phyloP scores from a whole-genome alignment of 1,140 invertebrate species.

The Akabosia matsudoensis region DNA sequence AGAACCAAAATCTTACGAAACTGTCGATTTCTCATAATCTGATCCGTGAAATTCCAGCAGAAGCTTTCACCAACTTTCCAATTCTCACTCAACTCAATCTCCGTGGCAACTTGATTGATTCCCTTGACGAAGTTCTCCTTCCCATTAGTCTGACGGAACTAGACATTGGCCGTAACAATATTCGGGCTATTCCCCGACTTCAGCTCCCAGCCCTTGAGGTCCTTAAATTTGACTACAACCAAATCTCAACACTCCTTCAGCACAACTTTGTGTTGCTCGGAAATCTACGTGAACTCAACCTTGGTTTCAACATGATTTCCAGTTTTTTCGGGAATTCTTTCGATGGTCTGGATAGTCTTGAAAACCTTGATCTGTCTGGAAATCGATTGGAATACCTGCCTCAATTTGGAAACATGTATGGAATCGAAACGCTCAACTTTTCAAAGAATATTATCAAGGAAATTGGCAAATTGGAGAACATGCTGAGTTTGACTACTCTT shows the following conservation, averaged over 20 bases:
- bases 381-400: conserved; percentile 47
- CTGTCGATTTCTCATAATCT: conserved; percentile 76
- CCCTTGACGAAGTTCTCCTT: conserved; percentile 40
- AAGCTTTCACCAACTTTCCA: conserved; percentile 63
- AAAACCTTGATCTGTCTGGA: conserved; percentile 47
- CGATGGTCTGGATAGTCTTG: conserved; percentile 41
- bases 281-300: conserved; percentile 67
- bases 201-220: conserved; percentile 58
- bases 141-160: conserved; percentile 41
- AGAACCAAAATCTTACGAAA: conserved; percentile 57
- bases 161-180: conserved; percentile 41
- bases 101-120: conserved; percentile 44
- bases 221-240: conserved; percentile 74
- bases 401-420: conserved; percentile 38
- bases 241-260: conserved; percentile 65
- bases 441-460: conserved; percentile 40
- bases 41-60: conserved; percentile 75
- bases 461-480: conserved; percentile 44
- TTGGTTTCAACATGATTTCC: conserved; percentile 72
- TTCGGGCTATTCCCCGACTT: conserved; percentile 44
- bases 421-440: conserved; percentile 37
- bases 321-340: conserved; percentile 52
- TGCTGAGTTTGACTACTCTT: conserved; percentile 61
- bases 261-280: conserved; percentile 73
- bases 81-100: conserved; percentile 48